Evolutionary conservation across 2,797 vertebrate genomes (phyloP).

Genomic region (Galaxias olidus): DNA sequence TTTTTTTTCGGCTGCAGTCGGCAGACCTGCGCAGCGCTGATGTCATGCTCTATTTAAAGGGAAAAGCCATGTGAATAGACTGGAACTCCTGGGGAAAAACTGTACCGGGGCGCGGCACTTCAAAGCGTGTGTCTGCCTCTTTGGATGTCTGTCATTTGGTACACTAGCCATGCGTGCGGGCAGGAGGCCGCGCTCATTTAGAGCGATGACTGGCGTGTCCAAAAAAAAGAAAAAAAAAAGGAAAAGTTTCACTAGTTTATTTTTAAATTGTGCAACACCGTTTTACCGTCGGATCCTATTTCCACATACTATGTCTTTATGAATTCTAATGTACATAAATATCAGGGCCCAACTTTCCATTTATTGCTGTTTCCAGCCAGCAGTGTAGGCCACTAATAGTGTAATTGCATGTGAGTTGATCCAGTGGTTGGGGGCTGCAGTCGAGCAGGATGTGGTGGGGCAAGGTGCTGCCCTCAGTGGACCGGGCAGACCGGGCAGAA

Average conservation of each 20-base stretch:
- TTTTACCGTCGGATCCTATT: too few relatives aligned
- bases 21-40: slow-evolving; percentile 67
- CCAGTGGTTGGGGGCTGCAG: not conserved
- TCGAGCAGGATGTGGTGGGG: slow-evolving; percentile 38
- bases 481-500: slow-evolving; percentile 49
- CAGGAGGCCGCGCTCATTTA: slow-evolving; percentile 66
- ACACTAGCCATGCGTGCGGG: slow-evolving; percentile 28
- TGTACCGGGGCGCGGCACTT: not conserved
- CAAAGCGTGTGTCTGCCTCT: slow-evolving; percentile 18
- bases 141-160: slow-evolving; percentile 8
- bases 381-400: slow-evolving; percentile 19
- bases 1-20: slow-evolving; percentile 59
- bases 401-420: slow-evolving; percentile 31
- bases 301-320: too few relatives aligned
- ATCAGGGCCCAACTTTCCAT: too few relatives aligned
- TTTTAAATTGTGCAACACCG: too few relatives aligned
- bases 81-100: slow-evolving; percentile 32
- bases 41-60: slow-evolving; percentile 78
- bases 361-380: not conserved
- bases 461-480: slow-evolving; percentile 8
- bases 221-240: too few relatives aligned
- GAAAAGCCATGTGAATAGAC: slow-evolving; percentile 66
- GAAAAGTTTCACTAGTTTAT: slow-evolving; percentile 43
- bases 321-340: too few relatives aligned
- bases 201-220: slow-evolving; percentile 61